Evolutionary conservation across 2,888 invertebrate species (phyloP).

Genomic region (Athalia circularis): DNA sequence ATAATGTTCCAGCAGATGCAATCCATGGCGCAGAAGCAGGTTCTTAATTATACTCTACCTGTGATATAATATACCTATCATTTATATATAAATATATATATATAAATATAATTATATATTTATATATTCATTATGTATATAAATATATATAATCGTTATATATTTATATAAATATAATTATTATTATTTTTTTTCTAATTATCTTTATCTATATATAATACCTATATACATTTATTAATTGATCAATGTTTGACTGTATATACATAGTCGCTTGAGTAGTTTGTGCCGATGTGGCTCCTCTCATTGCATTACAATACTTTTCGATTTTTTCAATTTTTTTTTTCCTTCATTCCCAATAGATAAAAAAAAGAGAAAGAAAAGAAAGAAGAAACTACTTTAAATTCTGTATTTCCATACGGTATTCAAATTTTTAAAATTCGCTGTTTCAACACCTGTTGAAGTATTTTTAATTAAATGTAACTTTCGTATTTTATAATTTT

Average conservation of each 20-base stretch:
- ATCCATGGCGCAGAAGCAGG: conserved; percentile 97
- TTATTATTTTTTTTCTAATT: conserved; percentile 24
- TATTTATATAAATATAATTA: conserved; percentile 26
- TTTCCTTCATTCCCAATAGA: neutral
- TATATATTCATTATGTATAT: conserved; percentile 23
- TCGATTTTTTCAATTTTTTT: conserved; percentile 7
- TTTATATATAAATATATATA: conserved; percentile 42
- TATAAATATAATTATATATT: conserved; percentile 30
- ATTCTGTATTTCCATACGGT: too few species aligned
- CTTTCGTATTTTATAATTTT: neutral
- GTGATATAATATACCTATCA: conserved; percentile 52
- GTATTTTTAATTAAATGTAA: neutral
- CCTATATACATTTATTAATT: conserved; percentile 28
- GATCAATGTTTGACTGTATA: conserved; percentile 51
- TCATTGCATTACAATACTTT: conserved; percentile 43
- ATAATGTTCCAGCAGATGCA: conserved; percentile 98
- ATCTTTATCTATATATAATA: conserved; percentile 49
- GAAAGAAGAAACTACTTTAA: too few species aligned
- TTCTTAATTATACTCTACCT: conserved; percentile 76
- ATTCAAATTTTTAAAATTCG: neutral
- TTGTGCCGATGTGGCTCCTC: conserved; percentile 53
- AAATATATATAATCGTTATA: conserved; percentile 3
- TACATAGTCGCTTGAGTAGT: conserved; percentile 58
- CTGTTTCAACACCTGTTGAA: neutral
- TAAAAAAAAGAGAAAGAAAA: too few species aligned